Evolutionary conservation across 1,140 invertebrate genomes (phyloP).

Genomic region (Drosophila tani): DNA sequence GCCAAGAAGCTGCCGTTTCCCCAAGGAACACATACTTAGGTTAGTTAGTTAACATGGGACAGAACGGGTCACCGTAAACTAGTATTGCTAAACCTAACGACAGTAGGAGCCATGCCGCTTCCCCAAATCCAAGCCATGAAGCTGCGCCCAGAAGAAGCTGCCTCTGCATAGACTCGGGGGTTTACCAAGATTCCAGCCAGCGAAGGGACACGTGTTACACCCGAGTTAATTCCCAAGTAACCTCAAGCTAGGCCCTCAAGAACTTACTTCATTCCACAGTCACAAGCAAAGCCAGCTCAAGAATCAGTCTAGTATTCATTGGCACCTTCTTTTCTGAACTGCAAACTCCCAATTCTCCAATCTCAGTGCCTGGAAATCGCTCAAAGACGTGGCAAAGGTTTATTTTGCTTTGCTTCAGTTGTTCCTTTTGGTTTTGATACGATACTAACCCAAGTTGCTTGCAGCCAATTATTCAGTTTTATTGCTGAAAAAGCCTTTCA

Average conservation of each 20-base stretch:
- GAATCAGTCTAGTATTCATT: slow-evolving; percentile 4
- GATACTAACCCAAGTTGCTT: slow-evolving; percentile 40
- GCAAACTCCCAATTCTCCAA: background rate
- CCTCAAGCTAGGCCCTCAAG: slow-evolving; percentile 5
- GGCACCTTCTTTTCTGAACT: background rate
- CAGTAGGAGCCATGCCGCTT: slow-evolving; percentile 1
- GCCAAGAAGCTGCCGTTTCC: slow-evolving; percentile 7
- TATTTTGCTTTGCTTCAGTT: slow-evolving; percentile 20
- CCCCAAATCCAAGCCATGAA: slow-evolving; percentile 14
- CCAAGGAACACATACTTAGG: background rate
- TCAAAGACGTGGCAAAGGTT: background rate
- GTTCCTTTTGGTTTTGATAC: slow-evolving; percentile 3
- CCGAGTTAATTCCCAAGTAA: background rate
- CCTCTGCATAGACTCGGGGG: slow-evolving; percentile 40
- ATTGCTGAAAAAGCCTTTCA: slow-evolving; percentile 35
- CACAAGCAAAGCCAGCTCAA: slow-evolving; percentile 2
- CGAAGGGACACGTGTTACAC: background rate
- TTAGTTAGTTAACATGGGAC: background rate
- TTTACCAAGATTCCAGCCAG: background rate
- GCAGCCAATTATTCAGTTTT: slow-evolving; percentile 37
- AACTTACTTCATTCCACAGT: background rate
- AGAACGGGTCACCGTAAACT: background rate
- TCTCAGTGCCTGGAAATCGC: slow-evolving; percentile 37
- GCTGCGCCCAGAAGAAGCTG: slow-evolving; percentile 36
- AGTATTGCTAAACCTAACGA: background rate